Conservation (phyloP, 1,140 invertebrate species). For the Drosophila ambigua region DNA sequence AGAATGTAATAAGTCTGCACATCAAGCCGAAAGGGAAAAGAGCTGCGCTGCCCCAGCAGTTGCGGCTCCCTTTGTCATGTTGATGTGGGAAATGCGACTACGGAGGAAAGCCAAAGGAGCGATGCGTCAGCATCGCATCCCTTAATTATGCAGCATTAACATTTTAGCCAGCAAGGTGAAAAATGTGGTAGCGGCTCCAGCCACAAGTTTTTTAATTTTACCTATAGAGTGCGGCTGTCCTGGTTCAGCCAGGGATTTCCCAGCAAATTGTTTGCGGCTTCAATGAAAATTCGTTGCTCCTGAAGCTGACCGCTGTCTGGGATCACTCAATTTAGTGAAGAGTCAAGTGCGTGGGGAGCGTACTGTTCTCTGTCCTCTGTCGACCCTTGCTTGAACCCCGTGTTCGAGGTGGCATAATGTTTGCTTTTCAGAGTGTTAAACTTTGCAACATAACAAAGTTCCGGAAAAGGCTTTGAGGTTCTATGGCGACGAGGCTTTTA, state of each 20-base stretch:
- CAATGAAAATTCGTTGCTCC: constrained; percentile 37
- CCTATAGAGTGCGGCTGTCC: constrained; percentile 26
- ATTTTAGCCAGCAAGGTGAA: constrained; percentile 68
- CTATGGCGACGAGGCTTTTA: too few relatives aligned
- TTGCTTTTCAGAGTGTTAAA: too few relatives aligned
- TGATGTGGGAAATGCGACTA: constrained; percentile 16
- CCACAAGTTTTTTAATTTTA: constrained; percentile 58
- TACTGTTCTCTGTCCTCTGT: too few relatives aligned
- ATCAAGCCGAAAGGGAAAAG: constrained; percentile 23
- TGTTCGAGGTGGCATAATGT: background rate
- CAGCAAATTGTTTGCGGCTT: constrained; percentile 47
- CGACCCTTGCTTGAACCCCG: background rate
- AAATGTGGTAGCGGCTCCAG: constrained; percentile 48
- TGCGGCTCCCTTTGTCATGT: constrained; percentile 39
- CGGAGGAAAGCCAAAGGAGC: constrained; percentile 29
- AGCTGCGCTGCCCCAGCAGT: constrained; percentile 15
- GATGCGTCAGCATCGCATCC: constrained; percentile 17
- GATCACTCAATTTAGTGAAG: constrained; percentile 72
- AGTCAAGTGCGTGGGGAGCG: constrained; percentile 1
- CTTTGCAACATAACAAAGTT: too few relatives aligned
- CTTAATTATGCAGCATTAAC: constrained; percentile 74
- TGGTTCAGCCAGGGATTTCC: background rate
- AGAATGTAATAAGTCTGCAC: constrained; percentile 44
- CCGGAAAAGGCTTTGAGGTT: too few relatives aligned
- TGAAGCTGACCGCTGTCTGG: constrained; percentile 17